Conservation (phyloP, 2,888 invertebrate species). For the Eristalis arbustorum region DNA sequence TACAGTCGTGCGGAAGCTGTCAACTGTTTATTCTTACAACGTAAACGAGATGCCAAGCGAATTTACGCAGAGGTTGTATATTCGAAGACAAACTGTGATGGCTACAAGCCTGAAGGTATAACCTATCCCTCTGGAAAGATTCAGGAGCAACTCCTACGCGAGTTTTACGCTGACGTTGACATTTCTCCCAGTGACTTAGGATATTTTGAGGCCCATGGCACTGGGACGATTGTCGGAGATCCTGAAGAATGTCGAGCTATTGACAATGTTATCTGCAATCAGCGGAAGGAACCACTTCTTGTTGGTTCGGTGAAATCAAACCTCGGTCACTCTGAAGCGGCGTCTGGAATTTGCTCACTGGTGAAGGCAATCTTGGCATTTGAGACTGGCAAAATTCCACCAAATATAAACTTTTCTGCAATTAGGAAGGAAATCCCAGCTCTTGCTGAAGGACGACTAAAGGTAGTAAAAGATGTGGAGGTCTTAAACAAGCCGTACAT, state of each 20-base stretch:
- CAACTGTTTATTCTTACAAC: slow-evolving; percentile 87
- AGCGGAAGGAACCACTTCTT: slow-evolving; percentile 86
- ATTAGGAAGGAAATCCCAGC: slow-evolving; percentile 84
- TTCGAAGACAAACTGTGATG: slow-evolving; percentile 88
- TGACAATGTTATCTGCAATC: slow-evolving; percentile 88
- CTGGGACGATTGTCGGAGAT: slow-evolving; percentile 92
- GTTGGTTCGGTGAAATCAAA: slow-evolving; percentile 97
- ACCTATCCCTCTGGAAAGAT: slow-evolving; percentile 85
- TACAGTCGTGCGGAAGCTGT: slow-evolving; percentile 91
- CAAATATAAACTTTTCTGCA: slow-evolving; percentile 89
- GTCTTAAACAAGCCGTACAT: slow-evolving; percentile 88
- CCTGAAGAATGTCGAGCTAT: slow-evolving; percentile 94
- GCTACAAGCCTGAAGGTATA: slow-evolving; percentile 86
- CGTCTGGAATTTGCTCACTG: slow-evolving; percentile 90
- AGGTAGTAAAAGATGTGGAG: slow-evolving; percentile 87
- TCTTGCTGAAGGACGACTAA: slow-evolving; percentile 83
- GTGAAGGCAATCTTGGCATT: slow-evolving; percentile 91
- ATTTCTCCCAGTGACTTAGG: slow-evolving; percentile 86
- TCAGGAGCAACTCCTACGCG: slow-evolving; percentile 83
- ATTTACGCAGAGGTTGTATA: slow-evolving; percentile 87
- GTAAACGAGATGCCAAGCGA: slow-evolving; percentile 84
- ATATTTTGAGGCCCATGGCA: slow-evolving; percentile 94
- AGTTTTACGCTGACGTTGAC: slow-evolving; percentile 86
- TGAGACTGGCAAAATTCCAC: slow-evolving; percentile 89
- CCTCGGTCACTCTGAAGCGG: slow-evolving; percentile 95